These are phyloP conservation scores for Apis laboriosa DNA, from an alignment of 1,140 invertebrate species.

Conservation along the genomic window DNA sequence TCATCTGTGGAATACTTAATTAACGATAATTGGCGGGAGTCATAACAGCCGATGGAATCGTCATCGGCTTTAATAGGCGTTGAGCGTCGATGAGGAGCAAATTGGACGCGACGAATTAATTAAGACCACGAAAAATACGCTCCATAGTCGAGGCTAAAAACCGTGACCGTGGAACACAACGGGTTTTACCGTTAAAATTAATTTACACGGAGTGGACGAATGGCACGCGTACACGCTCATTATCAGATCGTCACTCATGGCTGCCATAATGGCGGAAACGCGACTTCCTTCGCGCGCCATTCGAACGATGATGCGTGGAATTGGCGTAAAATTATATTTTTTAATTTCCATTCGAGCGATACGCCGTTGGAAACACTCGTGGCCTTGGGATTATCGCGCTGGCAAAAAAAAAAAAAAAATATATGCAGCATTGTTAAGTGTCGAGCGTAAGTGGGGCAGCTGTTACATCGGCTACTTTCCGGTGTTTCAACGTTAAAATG, in stretches of 20 bases:
- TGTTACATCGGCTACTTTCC: conserved; percentile 8
- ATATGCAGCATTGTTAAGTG: conserved; percentile 21
- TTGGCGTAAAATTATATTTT: no score
- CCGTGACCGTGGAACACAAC: conserved; percentile 46
- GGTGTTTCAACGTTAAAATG: neutral
- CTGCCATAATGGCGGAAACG: neutral
- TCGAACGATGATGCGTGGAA: neutral
- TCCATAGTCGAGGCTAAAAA: neutral
- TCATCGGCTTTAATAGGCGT: conserved; percentile 22
- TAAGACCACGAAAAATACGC: conserved; percentile 40
- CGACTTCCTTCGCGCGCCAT: neutral
- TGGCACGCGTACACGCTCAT: conserved; percentile 32
- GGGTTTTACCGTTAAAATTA: conserved; percentile 53
- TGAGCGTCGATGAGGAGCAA: neutral
- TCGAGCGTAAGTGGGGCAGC: conserved; percentile 13
- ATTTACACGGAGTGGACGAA: conserved; percentile 29
- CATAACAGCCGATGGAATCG: conserved; percentile 20
- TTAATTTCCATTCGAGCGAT: neutral
- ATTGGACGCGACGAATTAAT: conserved; percentile 54
- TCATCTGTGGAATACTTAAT: conserved; percentile 33
- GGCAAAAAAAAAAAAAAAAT: conserved; percentile 8
- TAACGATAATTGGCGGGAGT: conserved; percentile 34
- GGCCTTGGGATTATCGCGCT: conserved; percentile 24
- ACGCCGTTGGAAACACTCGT: neutral
- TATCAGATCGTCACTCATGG: conserved; percentile 47